Evolutionary conservation across 2,113 vertebrate species (phyloP).

Genomic region (Brachypodius melanocephalos): DNA sequence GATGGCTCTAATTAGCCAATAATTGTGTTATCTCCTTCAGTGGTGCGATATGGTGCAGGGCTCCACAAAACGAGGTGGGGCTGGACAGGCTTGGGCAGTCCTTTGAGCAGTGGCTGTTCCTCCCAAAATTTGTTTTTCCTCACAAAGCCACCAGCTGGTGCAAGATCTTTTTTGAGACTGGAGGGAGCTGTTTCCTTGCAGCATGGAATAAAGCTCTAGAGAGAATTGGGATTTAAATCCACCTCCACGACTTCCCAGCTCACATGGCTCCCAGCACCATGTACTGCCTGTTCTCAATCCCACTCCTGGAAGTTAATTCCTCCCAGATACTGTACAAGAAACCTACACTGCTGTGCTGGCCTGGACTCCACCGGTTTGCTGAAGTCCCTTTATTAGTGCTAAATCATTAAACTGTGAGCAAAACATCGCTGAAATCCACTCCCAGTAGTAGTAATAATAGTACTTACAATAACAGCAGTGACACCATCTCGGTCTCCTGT

Average conservation of each 20-base stretch:
- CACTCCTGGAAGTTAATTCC: neutral
- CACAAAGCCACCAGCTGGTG: neutral
- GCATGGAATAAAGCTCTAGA: neutral
- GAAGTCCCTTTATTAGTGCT: neutral
- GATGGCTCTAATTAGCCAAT: constrained; percentile 65
- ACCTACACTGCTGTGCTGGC: neutral
- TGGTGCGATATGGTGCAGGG: neutral
- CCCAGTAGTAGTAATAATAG: neutral
- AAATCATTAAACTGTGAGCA: neutral
- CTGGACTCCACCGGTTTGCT: neutral
- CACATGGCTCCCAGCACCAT: neutral
- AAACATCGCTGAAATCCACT: neutral
- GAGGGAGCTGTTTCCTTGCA: neutral
- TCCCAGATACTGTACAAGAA: neutral
- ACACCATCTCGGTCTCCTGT: neutral
- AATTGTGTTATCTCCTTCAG: constrained; percentile 56
- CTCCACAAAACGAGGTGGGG: neutral
- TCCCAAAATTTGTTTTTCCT: neutral
- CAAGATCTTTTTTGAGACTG: neutral
- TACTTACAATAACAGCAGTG: neutral
- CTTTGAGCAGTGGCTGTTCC: neutral
- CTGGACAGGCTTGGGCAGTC: neutral
- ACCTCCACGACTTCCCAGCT: neutral
- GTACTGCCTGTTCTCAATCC: neutral
- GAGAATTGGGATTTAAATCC: neutral